Evolutionary conservation across 35 echinoderm and acorn worm genomes (phyloP).

Genomic region (Ophiothrix spiculata): DNA sequence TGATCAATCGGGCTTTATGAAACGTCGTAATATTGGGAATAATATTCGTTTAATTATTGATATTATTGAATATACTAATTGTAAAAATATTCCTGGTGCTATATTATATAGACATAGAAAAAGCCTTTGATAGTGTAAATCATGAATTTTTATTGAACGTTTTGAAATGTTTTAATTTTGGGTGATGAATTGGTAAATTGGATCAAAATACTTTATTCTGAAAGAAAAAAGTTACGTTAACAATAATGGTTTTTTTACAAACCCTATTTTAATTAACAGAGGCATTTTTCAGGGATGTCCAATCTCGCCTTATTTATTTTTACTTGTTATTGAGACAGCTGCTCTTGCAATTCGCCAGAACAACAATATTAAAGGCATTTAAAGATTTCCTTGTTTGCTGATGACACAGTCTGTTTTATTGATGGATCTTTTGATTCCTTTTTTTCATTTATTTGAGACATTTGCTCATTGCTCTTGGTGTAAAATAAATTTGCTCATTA

Average conservation of each 20-base stretch:
- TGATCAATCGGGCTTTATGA: conserved; percentile 31
- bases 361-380: conserved; percentile 13
- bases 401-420: too few species aligned
- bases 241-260: conserved; percentile 25
- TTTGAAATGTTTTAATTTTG: conserved; percentile 17
- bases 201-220: conserved; percentile 12
- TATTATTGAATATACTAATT: conserved; percentile 20
- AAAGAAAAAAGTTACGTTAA: conserved; percentile 20
- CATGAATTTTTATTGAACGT: conserved; percentile 19
- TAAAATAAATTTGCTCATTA: too few species aligned
- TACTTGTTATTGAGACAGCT: conserved; percentile 7
- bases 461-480: too few species aligned
- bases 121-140: conserved; percentile 36
- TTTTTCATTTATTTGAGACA: too few species aligned
- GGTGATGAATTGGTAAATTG: not conserved
- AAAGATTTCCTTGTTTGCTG: too few species aligned
- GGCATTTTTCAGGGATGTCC: conserved; percentile 26
- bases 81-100: not conserved
- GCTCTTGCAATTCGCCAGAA: conserved; percentile 8
- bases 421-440: too few species aligned
- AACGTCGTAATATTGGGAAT: conserved; percentile 22
- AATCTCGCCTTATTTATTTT: not conserved
- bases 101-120: conserved; percentile 33
- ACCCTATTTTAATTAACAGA: not conserved
- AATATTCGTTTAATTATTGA: conserved; percentile 20